These are phyloP conservation scores for Motacilla tschutschensis DNA, from an alignment of 2,113 vertebrate species.

Conservation along the genomic window DNA sequence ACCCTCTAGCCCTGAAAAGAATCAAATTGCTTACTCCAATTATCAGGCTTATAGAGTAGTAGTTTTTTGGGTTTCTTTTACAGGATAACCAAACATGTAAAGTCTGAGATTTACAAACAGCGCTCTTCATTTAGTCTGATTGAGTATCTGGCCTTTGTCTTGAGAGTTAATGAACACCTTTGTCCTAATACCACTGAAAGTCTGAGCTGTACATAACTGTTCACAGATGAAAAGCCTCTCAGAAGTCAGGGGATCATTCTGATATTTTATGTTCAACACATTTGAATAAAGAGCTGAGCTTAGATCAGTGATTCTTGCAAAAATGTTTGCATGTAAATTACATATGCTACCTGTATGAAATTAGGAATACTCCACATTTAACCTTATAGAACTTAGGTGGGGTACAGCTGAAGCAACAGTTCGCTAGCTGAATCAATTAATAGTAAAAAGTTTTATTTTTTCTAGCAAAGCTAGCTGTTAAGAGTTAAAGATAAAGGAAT, in stretches of 20 bases:
- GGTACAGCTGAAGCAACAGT: neutral
- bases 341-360: neutral
- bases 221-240: neutral
- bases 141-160: neutral
- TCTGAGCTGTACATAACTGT: neutral
- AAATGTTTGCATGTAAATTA: neutral
- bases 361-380: neutral
- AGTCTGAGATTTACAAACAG: neutral
- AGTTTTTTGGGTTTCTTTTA: neutral
- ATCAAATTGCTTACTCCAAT: neutral
- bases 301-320: neutral
- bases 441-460: neutral
- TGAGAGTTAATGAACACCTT: neutral
- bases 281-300: neutral
- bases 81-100: neutral
- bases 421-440: neutral
- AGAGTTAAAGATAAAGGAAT: neutral
- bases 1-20: neutral
- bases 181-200: neutral
- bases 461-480: neutral
- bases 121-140: neutral
- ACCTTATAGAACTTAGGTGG: neutral
- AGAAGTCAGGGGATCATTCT: neutral
- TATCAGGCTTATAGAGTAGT: neutral
- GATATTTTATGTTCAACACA: neutral